Evolutionary conservation across 2,113 vertebrate species (phyloP).

Genomic region (Takifugu flavidus): DNA sequence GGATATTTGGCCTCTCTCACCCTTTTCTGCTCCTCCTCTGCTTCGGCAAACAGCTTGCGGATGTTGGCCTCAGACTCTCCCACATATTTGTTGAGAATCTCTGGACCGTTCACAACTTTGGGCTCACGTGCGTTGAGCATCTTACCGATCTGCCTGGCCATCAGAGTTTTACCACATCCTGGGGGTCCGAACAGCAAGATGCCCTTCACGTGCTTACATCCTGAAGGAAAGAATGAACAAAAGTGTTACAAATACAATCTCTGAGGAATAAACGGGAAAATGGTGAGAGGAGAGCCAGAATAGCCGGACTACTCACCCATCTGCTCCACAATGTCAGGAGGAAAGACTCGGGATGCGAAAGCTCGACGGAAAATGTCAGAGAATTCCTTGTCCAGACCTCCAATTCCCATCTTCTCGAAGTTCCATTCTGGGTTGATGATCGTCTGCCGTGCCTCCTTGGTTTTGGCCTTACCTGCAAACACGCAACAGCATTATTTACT

Average conservation of each 20-base stretch:
- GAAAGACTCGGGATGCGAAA: slow-evolving; percentile 96
- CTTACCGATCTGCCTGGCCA: slow-evolving; percentile 97
- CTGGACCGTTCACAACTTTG: slow-evolving; percentile 94
- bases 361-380: slow-evolving; percentile 95
- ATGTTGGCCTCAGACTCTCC: slow-evolving; percentile 98
- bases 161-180: slow-evolving; percentile 95
- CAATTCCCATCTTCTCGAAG: slow-evolving; percentile 99
- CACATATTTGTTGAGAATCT: slow-evolving; percentile 97
- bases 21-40: slow-evolving; percentile 95
- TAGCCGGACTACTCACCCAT: slow-evolving; percentile 80
- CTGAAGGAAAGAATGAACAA: slow-evolving; percentile 56
- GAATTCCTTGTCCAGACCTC: slow-evolving; percentile 95
- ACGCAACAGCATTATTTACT: not conserved
- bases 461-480: slow-evolving; percentile 90
- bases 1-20: slow-evolving; percentile 53
- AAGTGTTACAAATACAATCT: not conserved
- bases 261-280: not conserved
- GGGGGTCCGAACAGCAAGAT: slow-evolving; percentile 94
- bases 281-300: not conserved
- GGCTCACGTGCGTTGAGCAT: slow-evolving; percentile 97
- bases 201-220: slow-evolving; percentile 98
- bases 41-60: slow-evolving; percentile 95
- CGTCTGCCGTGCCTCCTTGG: slow-evolving; percentile 91
- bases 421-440: slow-evolving; percentile 99
- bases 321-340: slow-evolving; percentile 97